Base-by-base conservation (phyloP, 1,140 invertebrate genomes). In the Episyrphus balteatus region DNA sequence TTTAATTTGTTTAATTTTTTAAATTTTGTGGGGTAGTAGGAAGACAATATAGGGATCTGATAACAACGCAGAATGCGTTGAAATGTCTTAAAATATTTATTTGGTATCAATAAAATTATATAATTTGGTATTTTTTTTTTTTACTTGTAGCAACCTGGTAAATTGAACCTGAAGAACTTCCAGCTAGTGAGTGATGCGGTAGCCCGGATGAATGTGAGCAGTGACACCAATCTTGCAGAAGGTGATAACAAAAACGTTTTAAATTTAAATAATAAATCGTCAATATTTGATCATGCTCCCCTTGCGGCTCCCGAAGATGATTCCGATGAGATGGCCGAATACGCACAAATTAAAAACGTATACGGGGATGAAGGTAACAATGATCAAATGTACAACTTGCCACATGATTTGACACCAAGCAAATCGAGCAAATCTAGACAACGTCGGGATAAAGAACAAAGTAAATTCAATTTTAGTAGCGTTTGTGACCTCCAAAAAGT, bases 151-250 rank as follows among this genome's bases (percentile, higher is more conserved):
- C 86, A 89, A 77, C 87, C 88, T 8, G 88, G 88, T 42, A 92
- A 91, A 74, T 73, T 92, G 55, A 89, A 92, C 64, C 75, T 92
- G 71, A 90, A 89, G 66, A 88, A 89, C 64, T 92, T 84, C 69
- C 82, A 86, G 18, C 79, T 89, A 60, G 86, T 92, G 13, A 88
- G 86, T 51, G 86, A 91, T 63, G 88, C 86, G 1, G 59, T 78
- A 56, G 81, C 81, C 33, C 73, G 82, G 56, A 83, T 88, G 79
- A 85, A 81, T 57, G 73, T 86, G 51, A 76, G 73, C 43, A 65
- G 48, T 7, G 64, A 68, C 31, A 54, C 64, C 12, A 65, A 63
- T 56, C 31, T 66, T 44, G 56, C 51, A 1, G 52, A 46, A 44
- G 54, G 52, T 50, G 64, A 67, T 37, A 43, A 48, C 0, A 55